Base-by-base conservation (phyloP, 2,888 invertebrate species). In the Trachelus iudaicus region DNA sequence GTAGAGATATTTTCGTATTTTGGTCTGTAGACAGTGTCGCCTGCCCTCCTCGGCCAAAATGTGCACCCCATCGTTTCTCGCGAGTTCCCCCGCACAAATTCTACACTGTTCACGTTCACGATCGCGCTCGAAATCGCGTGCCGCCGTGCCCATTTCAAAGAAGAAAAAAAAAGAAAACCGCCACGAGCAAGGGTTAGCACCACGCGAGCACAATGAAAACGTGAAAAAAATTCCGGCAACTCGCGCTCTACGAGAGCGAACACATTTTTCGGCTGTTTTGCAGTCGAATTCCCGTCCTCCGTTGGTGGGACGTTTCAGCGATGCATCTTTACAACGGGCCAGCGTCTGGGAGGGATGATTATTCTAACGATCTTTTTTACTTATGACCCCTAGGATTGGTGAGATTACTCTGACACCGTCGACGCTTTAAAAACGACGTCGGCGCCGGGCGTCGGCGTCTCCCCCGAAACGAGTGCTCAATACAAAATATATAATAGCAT, bases 1-100 rank as follows among this genome's bases (percentile, higher is more conserved):
- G 86, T 94, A 93, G 84, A 95, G 92, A 92, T 95, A 95, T 92
- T 94, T 94, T 87, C 93, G 93, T 85, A 95, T 94, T 92, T 95
- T 95, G 82, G 94, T 93, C 88, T 94, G 94, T 80, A 95, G 92
- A 87, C 94, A 93, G 92, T 94, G 93, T 87, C 93, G 93, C 89
- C 94, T 93, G 79, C 95, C 95, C 92, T 95, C 94, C 86, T 94
- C 93, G 86, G 94, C 94, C 89, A 94, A 95, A 91, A 95, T 93
- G 92, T 93, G 93, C 84, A 95, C 92, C 77, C 94, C 94, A 77
- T 88, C 86, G 84, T 93, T 93, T 87, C 93, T 93, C 85, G 93
- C 93, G 87, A 94, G 93, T 84, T 93, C 92, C 81, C 94, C 94
- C 77, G 91, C 91, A 92, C 95, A 95, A 84, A 95, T 93, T 83